These are phyloP conservation scores for Microchirus variegatus DNA, from an alignment of 2,797 vertebrate species.

Conservation along the genomic window DNA sequence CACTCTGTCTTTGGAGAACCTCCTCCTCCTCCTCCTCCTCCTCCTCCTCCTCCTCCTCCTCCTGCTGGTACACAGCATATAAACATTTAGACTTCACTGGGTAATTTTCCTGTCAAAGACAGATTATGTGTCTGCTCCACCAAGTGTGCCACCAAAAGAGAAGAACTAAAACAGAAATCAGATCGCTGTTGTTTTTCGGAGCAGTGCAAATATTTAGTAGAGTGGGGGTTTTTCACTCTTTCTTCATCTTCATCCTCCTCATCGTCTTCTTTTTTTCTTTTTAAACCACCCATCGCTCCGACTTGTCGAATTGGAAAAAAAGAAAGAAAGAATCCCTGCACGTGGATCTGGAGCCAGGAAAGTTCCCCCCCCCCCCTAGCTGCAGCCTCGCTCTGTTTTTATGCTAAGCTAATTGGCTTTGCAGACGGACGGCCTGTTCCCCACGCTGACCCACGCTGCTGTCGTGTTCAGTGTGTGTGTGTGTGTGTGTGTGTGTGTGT, in stretches of 20 bases:
- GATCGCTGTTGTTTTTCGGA: conserved; percentile 67
- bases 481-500: no score
- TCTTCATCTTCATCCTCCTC: neutral
- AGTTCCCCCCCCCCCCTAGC: conserved; percentile 53
- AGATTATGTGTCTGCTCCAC: conserved; percentile 54
- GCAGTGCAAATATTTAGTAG: conserved; percentile 66
- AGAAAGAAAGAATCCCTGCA: conserved; percentile 66
- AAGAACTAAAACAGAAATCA: conserved; percentile 47
- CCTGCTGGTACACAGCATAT: conserved; percentile 35
- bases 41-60: conserved; percentile 1
- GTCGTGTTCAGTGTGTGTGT: no score
- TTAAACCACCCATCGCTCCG: conserved; percentile 50
- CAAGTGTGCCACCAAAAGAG: conserved; percentile 54
- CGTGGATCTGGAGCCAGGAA: conserved; percentile 70
- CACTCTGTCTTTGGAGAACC: conserved; percentile 7
- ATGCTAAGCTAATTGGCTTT: conserved; percentile 74
- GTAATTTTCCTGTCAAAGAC: conserved; percentile 66
- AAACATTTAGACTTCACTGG: conserved; percentile 54
- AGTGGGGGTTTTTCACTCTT: conserved; percentile 29
- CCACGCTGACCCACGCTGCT: conserved; percentile 56
- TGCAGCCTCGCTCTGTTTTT: conserved; percentile 66
- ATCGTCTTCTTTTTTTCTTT: conserved; percentile 7
- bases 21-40: neutral
- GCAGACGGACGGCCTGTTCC: conserved; percentile 58
- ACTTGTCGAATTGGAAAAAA: conserved; percentile 68